Evolutionary conservation across 2,888 invertebrate species (phyloP).

Genomic region (Caenorhabditis afra): DNA sequence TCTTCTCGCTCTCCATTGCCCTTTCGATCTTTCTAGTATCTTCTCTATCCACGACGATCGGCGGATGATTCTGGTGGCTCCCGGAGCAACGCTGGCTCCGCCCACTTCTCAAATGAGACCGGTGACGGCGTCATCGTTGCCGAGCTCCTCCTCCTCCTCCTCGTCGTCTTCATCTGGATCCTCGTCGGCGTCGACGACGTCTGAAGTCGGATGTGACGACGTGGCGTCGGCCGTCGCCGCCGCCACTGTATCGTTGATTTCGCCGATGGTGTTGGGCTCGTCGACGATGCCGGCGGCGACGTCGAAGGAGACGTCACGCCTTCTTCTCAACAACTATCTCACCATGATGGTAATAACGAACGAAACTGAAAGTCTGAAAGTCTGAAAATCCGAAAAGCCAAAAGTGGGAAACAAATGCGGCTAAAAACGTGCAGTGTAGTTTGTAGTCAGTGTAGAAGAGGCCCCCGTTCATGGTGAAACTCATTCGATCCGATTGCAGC

Average conservation of each 20-base stretch:
- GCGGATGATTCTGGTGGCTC: constrained; percentile 19
- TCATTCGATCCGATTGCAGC: no score
- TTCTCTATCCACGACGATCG: constrained; percentile 13
- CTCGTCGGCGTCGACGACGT: neutral
- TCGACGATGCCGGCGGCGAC: no score
- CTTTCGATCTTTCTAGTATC: constrained; percentile 5
- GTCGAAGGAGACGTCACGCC: constrained; percentile 19
- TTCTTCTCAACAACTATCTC: constrained; percentile 42
- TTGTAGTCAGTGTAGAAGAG: no score
- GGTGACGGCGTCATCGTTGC: constrained; percentile 27
- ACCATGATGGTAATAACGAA: constrained; percentile 29
- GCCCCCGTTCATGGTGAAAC: no score
- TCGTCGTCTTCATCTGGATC: neutral
- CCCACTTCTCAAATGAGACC: neutral
- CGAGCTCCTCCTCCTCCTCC: constrained; percentile 6
- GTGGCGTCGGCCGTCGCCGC: constrained; percentile 40
- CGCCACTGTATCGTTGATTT: constrained; percentile 27
- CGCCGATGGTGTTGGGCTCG: constrained; percentile 28
- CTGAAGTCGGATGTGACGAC: constrained; percentile 17
- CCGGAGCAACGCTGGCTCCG: no score
- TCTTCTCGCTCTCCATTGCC: constrained; percentile 1
- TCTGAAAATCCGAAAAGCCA: constrained; percentile 1
- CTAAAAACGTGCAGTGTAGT: no score
- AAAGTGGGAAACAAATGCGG: no score
- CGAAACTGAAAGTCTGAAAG: neutral